Evolutionary conservation across 2,888 invertebrate species (phyloP), one percentile per base, ranked within the genome.

Genomic region (Cylindroiulus punctatus): DNA sequence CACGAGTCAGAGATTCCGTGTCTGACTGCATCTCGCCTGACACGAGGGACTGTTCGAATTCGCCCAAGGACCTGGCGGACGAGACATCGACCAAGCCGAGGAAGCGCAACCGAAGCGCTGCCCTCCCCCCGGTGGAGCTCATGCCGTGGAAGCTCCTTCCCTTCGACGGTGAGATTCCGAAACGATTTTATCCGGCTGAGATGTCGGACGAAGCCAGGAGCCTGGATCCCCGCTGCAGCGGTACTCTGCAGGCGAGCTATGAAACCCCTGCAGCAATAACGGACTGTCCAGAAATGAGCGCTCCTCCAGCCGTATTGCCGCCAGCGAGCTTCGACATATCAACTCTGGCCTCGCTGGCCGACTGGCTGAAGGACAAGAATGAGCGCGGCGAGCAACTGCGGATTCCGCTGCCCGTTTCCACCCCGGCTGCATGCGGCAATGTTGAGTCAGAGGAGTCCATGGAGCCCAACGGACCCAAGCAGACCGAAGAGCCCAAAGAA

Each of bases 111-210:
- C 26, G 14, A 76, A 44, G 12, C 44, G 0, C 26, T n/a, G 30
- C 2, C 0, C 26, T 30, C 30, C 40, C 83, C 42, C 10, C 40
- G 7, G 5, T 40, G 14, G 83, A 19, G 40, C n/a, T 12, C 10
- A 83, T 83, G 83, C 19, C 5, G 10, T 83, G 83, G 83, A 36
- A 83, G 40, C 14, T 83, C 4, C 14, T n/a, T 83, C n/a, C 40
- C 26, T 19, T 83, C 10, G 83, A 83, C 5, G 12, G 14, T 2
- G 3, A 14, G 2, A 1, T 5, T 26, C 30, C 30, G 30, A 76
- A 30, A 14, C 76, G 7, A 1, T 2, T 14, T 76, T 76, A 12
- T 0, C 14, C 76, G 17, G 3, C n/a, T 0, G 52, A 52, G n/a
- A n/a, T n/a, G n/a, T 14, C 22, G 1, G 1, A 30, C 17, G 22